Percentiles rank a stretch among this genome's conserved stretches.
phyloP scores from a whole-genome alignment of 2,113 vertebrate species.

The Nothoprocta pentlandii region DNA sequence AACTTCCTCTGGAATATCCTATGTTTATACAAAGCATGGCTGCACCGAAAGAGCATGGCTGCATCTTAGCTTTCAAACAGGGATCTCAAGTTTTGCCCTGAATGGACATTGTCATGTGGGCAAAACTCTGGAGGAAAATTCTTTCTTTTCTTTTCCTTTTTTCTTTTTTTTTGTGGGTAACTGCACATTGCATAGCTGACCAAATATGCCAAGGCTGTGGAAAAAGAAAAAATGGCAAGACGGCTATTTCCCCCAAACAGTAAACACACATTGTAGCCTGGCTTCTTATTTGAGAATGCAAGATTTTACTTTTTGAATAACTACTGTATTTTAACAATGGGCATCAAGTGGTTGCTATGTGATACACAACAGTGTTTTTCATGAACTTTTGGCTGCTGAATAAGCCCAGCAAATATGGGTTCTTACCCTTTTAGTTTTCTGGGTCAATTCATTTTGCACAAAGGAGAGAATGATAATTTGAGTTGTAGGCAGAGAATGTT shows the following conservation, averaged over 20 bases:
- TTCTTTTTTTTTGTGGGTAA: constrained; percentile 22
- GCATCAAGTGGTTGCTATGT: constrained; percentile 50
- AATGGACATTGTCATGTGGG: constrained; percentile 24
- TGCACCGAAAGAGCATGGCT: neutral
- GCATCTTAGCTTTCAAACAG: neutral
- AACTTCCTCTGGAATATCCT: neutral
- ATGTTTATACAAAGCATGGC: neutral
- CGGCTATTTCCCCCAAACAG: constrained; percentile 13
- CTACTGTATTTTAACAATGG: constrained; percentile 65
- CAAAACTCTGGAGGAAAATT: constrained; percentile 14
- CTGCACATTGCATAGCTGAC: constrained; percentile 10
- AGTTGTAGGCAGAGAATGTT: constrained; percentile 60
- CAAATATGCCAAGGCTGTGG: constrained; percentile 11
- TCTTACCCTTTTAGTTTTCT: constrained; percentile 70
- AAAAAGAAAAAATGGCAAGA: constrained; percentile 33
- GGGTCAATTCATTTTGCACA: constrained; percentile 70
- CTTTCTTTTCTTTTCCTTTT: neutral
- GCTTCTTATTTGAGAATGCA: constrained; percentile 38
- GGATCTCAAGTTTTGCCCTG: constrained; percentile 11
- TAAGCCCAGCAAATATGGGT: constrained; percentile 66
- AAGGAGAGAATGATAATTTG: constrained; percentile 67
- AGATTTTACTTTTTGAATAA: constrained; percentile 46
- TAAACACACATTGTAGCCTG: constrained; percentile 43
- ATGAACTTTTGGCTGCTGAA: constrained; percentile 70
- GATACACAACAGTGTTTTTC: constrained; percentile 69